Evolutionary conservation across 2,888 invertebrate genomes (phyloP), one percentile per base, ranked within the genome.

Genomic region (Argyra leucocephala): DNA sequence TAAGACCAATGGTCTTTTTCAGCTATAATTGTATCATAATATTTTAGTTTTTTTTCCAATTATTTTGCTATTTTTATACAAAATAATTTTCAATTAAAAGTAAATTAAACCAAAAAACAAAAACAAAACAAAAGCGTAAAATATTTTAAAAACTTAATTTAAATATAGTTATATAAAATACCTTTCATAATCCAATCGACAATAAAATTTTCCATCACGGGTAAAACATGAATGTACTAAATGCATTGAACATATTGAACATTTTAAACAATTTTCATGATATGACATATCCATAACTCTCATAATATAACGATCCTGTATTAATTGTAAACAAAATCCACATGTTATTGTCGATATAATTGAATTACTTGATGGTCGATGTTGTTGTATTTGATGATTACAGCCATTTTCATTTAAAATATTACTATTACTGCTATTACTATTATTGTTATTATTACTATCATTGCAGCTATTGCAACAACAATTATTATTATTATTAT

Each of bases 181-280:
- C 90, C 88, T 86, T 80, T 89, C 89, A 77, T 90, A 91, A 78
- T 91, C 91, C 68, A 87, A 81, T 73, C 88, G 85, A 78, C 91
- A 91, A 77, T 86, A 90, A 67, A 91, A 83, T 73, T 88, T 86
- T 69, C 88, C 85, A 71, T 89, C 88, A 71, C 87, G 83, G 62
- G 86, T 84, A 80, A 88, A 91, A 77, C 91, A 91, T 67, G 89
- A 88, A 74, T 88, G 86, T 68, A 84, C 83, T 67, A 91, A 83
- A 68, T 85, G 85, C 68, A 84, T 82, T 67, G 86, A 85, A 76
- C 91, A 91, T 69, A 86, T 86, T 71, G 83, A 83, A 78, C 91
- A 91, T 74, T 86, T 86, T 68, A 91, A 84, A 79, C 91, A 91
- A 67, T 83, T 82, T 74, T 89, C 88, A 80, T 91, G 91, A 82